Evolutionary conservation across 2,888 invertebrate species (phyloP), one percentile per base, ranked within the genome.

Genomic region (Serripes groenlandicus): DNA sequence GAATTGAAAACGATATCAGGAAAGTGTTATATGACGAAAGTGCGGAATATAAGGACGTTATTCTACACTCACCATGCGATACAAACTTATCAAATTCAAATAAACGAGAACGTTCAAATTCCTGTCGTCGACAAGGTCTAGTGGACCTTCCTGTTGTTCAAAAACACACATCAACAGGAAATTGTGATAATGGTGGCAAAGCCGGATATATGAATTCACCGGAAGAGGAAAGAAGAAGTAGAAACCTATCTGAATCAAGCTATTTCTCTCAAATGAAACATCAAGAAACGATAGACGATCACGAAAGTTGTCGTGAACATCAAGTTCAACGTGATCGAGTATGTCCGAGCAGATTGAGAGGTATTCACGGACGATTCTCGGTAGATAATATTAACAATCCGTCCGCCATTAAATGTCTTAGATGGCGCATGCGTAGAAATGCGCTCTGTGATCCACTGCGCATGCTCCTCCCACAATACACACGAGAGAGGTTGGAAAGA

Each of bases 391-490:
- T 73, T 1, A 42, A 28, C 5, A 74, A 82, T 52, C 26, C 70
- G 26, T 71, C 83, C 52, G 81, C 86, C 15, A 60, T 72, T 28
- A 54, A 75, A 23, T 86, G 86, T 70, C 60, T 78, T 26, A 70
- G 86, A 3, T 77, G 76, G 37, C 58, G 73, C 72, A 77, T 73
- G 52, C 73, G 86, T 4, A 69, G 86, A 42, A 84, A 84, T 23
- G 86, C 86, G 1, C 74, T 87, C 11, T 82, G 82, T 73, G 82
- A 84, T 54, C 86, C 86, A 5, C 79, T 84, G 21, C 60, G 80
- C 4, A 30, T 87, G 34, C 66, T 78, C 5, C 58, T 87, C 62
- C 82, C 86, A 35, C 86, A 87, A 42, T 28, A 73, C 30, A 73
- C 64, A 4, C 77, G 86, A 18, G 86, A 87, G 73, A 68, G 73